phyloP scores from a whole-genome alignment of 2,888 invertebrate genomes.

The Leucophora obtusa region DNA sequence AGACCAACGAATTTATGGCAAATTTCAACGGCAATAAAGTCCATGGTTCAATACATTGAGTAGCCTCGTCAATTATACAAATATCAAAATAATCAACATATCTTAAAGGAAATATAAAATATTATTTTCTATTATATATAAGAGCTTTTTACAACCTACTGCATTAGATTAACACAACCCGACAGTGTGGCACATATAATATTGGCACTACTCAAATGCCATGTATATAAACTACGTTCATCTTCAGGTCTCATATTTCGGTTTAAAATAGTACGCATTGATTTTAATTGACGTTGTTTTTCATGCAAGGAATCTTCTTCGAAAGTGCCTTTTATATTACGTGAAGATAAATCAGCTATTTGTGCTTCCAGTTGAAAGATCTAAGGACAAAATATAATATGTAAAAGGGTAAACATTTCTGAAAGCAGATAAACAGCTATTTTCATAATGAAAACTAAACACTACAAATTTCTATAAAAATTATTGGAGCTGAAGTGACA shows the following conservation, averaged over 20 bases:
- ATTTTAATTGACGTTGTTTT: slow-evolving; percentile 71
- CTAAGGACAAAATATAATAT: slow-evolving; percentile 18
- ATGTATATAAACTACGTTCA: slow-evolving; percentile 71
- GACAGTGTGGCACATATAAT: slow-evolving; percentile 86
- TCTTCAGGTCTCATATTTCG: slow-evolving; percentile 68
- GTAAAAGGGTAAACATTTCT: neutral
- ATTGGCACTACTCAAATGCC: slow-evolving; percentile 81
- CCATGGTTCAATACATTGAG: slow-evolving; percentile 91
- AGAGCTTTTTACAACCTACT: slow-evolving; percentile 63
- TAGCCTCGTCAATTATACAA: slow-evolving; percentile 93
- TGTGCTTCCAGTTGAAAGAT: slow-evolving; percentile 51
- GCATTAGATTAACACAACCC: slow-evolving; percentile 79
- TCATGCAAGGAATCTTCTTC: slow-evolving; percentile 68
- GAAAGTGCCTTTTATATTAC: slow-evolving; percentile 65
- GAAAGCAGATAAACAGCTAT: no score
- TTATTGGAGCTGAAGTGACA: no score
- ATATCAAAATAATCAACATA: slow-evolving; percentile 79
- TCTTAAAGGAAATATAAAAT: slow-evolving; percentile 24
- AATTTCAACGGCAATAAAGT: slow-evolving; percentile 88
- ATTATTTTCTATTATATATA: neutral
- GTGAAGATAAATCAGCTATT: slow-evolving; percentile 61
- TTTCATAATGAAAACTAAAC: no score
- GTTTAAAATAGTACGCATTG: slow-evolving; percentile 67
- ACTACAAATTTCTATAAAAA: no score
- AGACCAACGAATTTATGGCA: slow-evolving; percentile 85